Evolutionary conservation across 2,797 vertebrate species (phyloP), one percentile per base, ranked within the genome.

Genomic region (Galagoides demidoff): DNA sequence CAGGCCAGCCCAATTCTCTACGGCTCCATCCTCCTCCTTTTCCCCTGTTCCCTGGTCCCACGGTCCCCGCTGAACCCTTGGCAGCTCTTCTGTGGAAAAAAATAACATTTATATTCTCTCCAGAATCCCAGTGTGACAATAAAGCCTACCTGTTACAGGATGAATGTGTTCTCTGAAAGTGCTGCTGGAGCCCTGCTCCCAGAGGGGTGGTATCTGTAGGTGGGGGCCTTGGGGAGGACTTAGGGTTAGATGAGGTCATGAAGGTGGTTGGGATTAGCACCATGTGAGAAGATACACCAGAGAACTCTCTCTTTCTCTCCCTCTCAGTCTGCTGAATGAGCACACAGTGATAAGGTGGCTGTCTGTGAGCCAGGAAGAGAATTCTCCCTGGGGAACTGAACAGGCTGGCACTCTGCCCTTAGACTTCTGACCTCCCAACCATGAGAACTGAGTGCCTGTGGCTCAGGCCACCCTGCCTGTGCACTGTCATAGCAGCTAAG

Each of bases 331-430:
- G 45, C 49, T 9, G 22, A 8, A 6, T 2, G 64, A 61, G 39
- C 66, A 66, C 25, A 5, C 29, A n/a, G 31, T 1, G 29, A 8
- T 19, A 63, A 25, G 31, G 4, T 4, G 2, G 27, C 1, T 0
- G 0, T 22, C 13, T 8, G 6, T 4, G 45, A 64, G 6, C 39
- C 6, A 0, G 34, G 34, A 39, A 25, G 17, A 17, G 4, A 13
- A 8, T 13, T 11, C 70, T 34, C 63, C 9, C 78, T 0, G 0
- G 57, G n/a, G 57, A 4, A 4, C 11, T 0, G 0, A 3, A 4
- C 5, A 0, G 0, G 22, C 37, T 2, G 5, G 68, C 23, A 0
- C 31, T 11, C 7, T 1, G 22, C 6, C 10, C 55, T 23, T 0
- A 9, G 64, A 31, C 20, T 22, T 57, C 76, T 29, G 16, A 66